Evolutionary conservation across 1,140 invertebrate genomes (phyloP).

Genomic region (Brachionus rubens): DNA sequence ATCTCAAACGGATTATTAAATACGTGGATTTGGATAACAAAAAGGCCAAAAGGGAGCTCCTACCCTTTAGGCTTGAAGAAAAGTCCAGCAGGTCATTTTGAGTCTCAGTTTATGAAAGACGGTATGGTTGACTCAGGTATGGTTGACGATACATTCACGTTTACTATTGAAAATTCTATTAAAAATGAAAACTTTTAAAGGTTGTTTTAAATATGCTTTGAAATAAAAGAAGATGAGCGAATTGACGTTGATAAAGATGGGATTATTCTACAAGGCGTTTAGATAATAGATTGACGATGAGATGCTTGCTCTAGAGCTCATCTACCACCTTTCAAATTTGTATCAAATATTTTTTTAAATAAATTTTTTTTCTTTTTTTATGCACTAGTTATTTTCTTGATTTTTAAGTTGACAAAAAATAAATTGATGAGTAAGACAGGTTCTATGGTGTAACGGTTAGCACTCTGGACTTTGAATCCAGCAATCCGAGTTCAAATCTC

Average conservation of each 20-base stretch:
- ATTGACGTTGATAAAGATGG: neutral
- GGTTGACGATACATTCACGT: too few species aligned
- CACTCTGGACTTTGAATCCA: slow-evolving; percentile 41
- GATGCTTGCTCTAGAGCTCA: neutral
- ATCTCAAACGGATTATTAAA: too few species aligned
- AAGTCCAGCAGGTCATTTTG: too few species aligned
- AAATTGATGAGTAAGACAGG: neutral
- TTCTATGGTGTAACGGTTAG: slow-evolving; percentile 40
- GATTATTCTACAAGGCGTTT: neutral
- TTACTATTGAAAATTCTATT: too few species aligned
- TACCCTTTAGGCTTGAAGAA: too few species aligned
- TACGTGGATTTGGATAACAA: too few species aligned
- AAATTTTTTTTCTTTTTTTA: neutral
- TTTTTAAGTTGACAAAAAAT: too few species aligned
- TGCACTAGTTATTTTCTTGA: too few species aligned
- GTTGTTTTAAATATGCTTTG: slow-evolving; percentile 28
- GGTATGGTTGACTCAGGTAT: too few species aligned
- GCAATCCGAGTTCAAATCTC: slow-evolving; percentile 36
- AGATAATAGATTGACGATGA: slow-evolving; percentile 6
- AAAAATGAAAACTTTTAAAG: too few species aligned
- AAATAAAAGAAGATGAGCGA: slow-evolving; percentile 13
- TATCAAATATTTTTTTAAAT: neutral
- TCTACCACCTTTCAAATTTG: neutral
- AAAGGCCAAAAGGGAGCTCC: too few species aligned
- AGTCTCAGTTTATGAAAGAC: too few species aligned